Evolutionary conservation across 2,113 vertebrate genomes (phyloP).

Genomic region (Parotia lawesii): DNA sequence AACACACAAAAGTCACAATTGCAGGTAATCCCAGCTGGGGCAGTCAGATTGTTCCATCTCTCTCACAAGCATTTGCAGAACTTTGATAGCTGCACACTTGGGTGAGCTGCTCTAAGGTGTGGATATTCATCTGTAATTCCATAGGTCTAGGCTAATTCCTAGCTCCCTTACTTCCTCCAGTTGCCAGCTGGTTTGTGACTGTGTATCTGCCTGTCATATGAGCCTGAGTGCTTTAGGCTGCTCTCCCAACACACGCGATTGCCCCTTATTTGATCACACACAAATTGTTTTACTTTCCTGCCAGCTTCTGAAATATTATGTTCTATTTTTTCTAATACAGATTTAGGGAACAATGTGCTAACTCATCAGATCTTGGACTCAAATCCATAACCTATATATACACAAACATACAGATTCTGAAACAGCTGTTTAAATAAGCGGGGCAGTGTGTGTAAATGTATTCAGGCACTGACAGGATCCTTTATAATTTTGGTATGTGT

Average conservation of each 20-base stretch:
- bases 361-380: neutral
- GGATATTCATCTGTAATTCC: neutral
- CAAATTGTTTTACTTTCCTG: neutral
- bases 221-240: neutral
- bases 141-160: neutral
- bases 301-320: neutral
- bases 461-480: neutral
- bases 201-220: neutral
- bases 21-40: neutral
- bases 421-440: neutral
- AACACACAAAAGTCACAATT: neutral
- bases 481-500: neutral
- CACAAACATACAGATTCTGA: neutral
- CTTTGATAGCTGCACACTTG: neutral
- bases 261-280: neutral
- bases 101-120: neutral
- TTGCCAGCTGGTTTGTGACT: neutral
- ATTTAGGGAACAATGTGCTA: neutral
- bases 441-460: neutral
- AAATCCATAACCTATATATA: neutral
- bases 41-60: neutral
- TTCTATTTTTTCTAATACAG: neutral
- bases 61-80: neutral
- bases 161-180: neutral
- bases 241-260: accelerated